Conservation (phyloP, 2,888 invertebrate species). For the Epinotia brunnichana region DNA sequence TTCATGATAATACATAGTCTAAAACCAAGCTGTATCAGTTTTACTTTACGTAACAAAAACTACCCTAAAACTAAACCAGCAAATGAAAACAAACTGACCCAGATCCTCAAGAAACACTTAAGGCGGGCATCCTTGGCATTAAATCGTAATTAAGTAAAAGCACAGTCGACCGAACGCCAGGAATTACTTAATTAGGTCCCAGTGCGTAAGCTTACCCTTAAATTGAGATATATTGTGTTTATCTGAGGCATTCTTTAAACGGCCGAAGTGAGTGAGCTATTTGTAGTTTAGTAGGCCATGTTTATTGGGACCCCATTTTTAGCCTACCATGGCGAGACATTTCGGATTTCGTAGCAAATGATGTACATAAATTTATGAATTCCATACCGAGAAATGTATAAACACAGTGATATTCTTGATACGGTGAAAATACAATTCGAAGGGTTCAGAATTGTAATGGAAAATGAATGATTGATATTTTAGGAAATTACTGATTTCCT, state of each 20-base stretch:
- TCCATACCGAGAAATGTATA: too few species aligned
- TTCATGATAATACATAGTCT: neutral
- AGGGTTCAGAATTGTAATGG: too few species aligned
- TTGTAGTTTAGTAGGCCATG: slow-evolving; percentile 24
- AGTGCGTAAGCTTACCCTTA: slow-evolving; percentile 51
- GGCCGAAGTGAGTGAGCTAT: slow-evolving; percentile 20
- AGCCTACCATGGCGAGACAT: neutral
- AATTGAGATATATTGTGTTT: slow-evolving; percentile 70
- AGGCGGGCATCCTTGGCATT: slow-evolving; percentile 62
- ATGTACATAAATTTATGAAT: too few species aligned
- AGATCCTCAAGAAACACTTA: slow-evolving; percentile 57
- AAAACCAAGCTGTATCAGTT: neutral
- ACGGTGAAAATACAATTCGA: too few species aligned
- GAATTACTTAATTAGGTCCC: slow-evolving; percentile 75
- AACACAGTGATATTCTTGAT: too few species aligned
- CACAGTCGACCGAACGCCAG: slow-evolving; percentile 61
- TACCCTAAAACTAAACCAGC: slow-evolving; percentile 30
- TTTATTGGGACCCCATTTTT: neutral
- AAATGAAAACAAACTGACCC: slow-evolving; percentile 46
- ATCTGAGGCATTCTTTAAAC: slow-evolving; percentile 55
- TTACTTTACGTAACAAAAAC: slow-evolving; percentile 21
- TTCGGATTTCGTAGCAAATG: neutral
- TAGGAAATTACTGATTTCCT: too few species aligned
- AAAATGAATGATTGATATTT: too few species aligned
- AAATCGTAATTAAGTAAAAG: slow-evolving; percentile 80